Base-by-base conservation (phyloP, 2,797 vertebrate species). In the Varecia variegata region DNA sequence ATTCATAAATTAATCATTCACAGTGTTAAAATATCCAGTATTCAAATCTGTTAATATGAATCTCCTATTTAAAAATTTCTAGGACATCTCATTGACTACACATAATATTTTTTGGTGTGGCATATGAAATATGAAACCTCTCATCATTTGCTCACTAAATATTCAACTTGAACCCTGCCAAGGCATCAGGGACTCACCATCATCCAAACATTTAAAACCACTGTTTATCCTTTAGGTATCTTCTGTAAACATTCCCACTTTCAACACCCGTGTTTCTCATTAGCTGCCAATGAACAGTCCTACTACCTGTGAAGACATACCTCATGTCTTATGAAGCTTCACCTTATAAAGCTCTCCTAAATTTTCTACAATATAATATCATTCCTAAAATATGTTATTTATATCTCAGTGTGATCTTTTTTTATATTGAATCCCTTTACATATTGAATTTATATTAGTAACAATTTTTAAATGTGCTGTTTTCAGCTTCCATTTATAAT, bases 1-100 rank as follows among this genome's bases (percentile, higher is more conserved):
- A 14, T 85, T n/a, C 10, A 43, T 54, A 89, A 76, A 76, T 90
- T 74, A 88, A 88, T 88, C 30, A 45, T 90, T 32, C 20, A 54
- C 12, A 17, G 25, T 73, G 20, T 10, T 88, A 92, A 88, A 88
- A 96, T 77, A 77, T 30, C 27, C 17, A 74, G 32, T 27, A 70
- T 14, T 85, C 17, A 94, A 80, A 90, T 76, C 35, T 23, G 2
- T 50, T 94, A 40, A 56, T 47, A 10, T 38, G 40, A 84, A 32
- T 87, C 52, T 81, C 15, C 25, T 52, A 65, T 62, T 97, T 90
- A 85, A 38, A 93, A 47, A 62, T 27, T 90, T 76, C 40, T 70
- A 73, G 94, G 45, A 70, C 12, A 60, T 60, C 23, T 84, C n/a
- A 58, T 50, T 58, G 13, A 92, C 74, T 90, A 30, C 2, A 52